Evolutionary conservation across 1,140 invertebrate genomes (phyloP).

Genomic region (Monomorium pharaonis): DNA sequence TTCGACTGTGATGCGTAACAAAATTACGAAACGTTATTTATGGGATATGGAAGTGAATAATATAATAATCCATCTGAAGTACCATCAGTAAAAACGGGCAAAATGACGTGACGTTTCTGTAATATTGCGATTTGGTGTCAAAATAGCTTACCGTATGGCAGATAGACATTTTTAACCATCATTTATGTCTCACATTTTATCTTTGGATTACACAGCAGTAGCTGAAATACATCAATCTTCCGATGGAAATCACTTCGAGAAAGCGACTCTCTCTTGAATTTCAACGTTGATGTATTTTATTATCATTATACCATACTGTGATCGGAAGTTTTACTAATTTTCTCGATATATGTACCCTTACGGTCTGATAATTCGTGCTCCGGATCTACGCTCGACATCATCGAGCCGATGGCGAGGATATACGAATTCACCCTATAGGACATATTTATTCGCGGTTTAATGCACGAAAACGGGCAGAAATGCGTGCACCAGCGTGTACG

Average conservation of each 20-base stretch:
- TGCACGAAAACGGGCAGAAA: conserved; percentile 39
- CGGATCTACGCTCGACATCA: conserved; percentile 33
- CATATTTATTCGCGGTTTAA: conserved; percentile 55
- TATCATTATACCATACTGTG: neutral
- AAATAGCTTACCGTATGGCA: neutral
- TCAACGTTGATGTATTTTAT: conserved; percentile 21
- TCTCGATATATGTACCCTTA: conserved; percentile 1
- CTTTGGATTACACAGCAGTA: neutral
- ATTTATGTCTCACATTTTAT: neutral
- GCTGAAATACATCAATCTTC: neutral
- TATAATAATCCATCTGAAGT: neutral
- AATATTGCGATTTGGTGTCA: neutral
- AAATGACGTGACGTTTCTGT: neutral
- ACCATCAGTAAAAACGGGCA: neutral
- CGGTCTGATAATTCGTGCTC: conserved; percentile 32
- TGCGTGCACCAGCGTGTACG: conserved; percentile 9
- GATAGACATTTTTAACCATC: neutral
- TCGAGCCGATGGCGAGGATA: conserved; percentile 19
- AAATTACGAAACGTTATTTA: conserved; percentile 9
- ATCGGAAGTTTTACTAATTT: conserved; percentile 31
- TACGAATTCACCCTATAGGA: conserved; percentile 28
- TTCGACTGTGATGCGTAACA: neutral
- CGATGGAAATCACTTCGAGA: neutral
- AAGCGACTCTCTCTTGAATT: neutral
- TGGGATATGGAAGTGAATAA: neutral